Evolutionary conservation across 2,888 invertebrate species (phyloP).

Genomic region (Auanema freiburgensis): DNA sequence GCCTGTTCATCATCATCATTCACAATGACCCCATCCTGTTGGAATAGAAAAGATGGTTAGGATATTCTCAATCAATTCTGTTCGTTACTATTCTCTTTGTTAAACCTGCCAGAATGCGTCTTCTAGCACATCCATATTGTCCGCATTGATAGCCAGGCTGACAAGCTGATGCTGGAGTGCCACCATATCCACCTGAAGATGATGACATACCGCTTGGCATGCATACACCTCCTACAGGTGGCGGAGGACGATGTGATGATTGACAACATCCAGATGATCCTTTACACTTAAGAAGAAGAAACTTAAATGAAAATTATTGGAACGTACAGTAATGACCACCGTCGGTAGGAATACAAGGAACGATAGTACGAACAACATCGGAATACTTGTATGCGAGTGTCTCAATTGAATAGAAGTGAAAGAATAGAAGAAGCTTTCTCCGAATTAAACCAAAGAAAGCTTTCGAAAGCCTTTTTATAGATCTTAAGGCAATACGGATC

Average conservation of each 20-base stretch:
- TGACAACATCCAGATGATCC: conserved; percentile 18
- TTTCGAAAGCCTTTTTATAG: too few species aligned
- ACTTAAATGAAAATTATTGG: background rate
- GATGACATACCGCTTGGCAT: conserved; percentile 1
- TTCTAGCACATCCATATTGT: conserved; percentile 36
- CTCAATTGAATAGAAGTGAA: too few species aligned
- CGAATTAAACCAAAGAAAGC: too few species aligned
- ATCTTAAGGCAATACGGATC: too few species aligned
- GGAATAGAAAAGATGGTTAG: background rate
- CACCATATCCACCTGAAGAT: conserved; percentile 22
- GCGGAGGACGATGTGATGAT: background rate
- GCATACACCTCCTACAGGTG: conserved; percentile 1
- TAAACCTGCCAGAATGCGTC: conserved; percentile 32
- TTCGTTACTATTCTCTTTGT: conserved; percentile 27
- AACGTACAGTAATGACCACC: background rate
- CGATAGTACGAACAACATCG: too few species aligned
- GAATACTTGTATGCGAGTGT: too few species aligned
- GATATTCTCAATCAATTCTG: background rate
- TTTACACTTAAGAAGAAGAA: conserved; percentile 7
- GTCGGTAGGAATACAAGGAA: too few species aligned
- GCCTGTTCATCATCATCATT: conserved; percentile 31
- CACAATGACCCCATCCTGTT: conserved; percentile 32
- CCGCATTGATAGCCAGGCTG: conserved; percentile 41
- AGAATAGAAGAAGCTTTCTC: too few species aligned
- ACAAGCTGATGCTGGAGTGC: conserved; percentile 14